phyloP scores from a whole-genome alignment of 2,888 invertebrate species.

The Dusona sp. region DNA sequence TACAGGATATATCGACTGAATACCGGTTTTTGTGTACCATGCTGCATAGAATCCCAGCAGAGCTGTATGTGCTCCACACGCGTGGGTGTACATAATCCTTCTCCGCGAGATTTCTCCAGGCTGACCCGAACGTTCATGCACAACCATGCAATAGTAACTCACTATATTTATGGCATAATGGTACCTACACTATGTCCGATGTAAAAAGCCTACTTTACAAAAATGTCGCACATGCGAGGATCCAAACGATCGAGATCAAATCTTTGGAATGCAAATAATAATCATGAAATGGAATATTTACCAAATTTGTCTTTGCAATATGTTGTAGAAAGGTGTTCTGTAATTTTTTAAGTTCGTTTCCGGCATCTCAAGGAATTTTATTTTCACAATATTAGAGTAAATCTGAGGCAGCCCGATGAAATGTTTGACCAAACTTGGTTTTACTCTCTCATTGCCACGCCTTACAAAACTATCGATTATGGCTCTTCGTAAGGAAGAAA shows the following conservation, averaged over 20 bases:
- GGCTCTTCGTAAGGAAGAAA: background rate
- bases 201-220: background rate
- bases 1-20: conserved; percentile 15
- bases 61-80: conserved; percentile 14
- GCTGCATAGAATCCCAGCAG: conserved; percentile 16
- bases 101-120: conserved; percentile 13
- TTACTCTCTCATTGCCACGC: background rate
- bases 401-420: background rate
- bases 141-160: conserved; percentile 29
- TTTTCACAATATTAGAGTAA: background rate
- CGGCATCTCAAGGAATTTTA: background rate
- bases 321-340: background rate
- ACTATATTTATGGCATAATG: conserved; percentile 5
- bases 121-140: conserved; percentile 46
- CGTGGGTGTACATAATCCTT: conserved; percentile 61
- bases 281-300: background rate
- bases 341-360: background rate
- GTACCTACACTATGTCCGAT: background rate
- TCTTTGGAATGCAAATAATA: background rate
- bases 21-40: conserved; percentile 28
- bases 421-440: background rate
- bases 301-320: background rate
- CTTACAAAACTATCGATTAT: background rate
- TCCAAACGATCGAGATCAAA: background rate
- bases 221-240: background rate